These are phyloP conservation scores for Acomys russatus DNA, from an alignment of 2,797 vertebrate species.

Conservation along the genomic window DNA sequence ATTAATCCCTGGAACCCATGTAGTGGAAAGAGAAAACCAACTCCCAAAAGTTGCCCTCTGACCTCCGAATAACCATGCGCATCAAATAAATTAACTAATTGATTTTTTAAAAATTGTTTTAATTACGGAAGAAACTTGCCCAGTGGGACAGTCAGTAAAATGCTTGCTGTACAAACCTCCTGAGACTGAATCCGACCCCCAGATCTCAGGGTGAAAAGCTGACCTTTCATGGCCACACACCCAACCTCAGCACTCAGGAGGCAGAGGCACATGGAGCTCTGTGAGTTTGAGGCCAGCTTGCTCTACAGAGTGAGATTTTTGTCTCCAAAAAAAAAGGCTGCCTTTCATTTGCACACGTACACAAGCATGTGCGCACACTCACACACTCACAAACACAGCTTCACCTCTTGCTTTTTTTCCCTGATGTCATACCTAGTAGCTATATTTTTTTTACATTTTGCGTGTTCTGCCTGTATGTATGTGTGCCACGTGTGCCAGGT, in stretches of 20 bases:
- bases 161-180: background rate
- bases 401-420: slow-evolving; percentile 41
- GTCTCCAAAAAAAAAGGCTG: background rate
- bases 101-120: background rate
- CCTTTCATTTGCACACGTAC: background rate
- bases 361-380: background rate
- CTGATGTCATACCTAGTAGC: background rate
- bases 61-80: background rate
- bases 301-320: background rate
- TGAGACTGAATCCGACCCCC: no score
- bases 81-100: background rate
- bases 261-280: background rate
- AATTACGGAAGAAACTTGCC: background rate
- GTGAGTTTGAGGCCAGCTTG: background rate
- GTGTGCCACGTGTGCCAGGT: background rate
- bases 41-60: background rate
- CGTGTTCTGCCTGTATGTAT: no score
- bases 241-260: background rate
- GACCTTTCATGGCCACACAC: background rate
- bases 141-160: background rate
- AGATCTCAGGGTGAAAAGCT: no score
- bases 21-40: background rate
- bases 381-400: background rate
- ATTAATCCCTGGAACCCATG: background rate
- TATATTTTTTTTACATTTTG: background rate